Evolutionary conservation across 1,140 invertebrate genomes (phyloP).

Genomic region (Anthonomus grandis): DNA sequence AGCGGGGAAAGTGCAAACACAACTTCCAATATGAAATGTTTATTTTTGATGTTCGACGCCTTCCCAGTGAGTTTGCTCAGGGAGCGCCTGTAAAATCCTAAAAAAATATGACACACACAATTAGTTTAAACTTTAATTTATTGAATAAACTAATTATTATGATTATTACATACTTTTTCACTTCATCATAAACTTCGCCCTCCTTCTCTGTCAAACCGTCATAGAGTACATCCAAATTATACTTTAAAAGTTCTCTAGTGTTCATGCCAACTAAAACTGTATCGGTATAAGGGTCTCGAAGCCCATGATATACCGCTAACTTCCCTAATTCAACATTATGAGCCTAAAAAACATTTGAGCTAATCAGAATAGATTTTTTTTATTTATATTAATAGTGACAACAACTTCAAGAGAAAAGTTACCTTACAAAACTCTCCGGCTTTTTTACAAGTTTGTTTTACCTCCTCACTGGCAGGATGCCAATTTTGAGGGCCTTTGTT

Average conservation of each 20-base stretch:
- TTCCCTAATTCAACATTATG: conserved; percentile 65
- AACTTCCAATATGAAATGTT: neutral
- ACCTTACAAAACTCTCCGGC: conserved; percentile 62
- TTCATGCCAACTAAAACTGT: conserved; percentile 71
- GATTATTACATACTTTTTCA: conserved; percentile 42
- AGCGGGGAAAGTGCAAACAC: neutral
- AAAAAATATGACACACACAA: conserved; percentile 13
- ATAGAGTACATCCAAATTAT: conserved; percentile 58
- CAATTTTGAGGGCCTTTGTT: conserved; percentile 71
- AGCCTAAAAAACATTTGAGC: conserved; percentile 48
- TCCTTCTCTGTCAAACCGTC: conserved; percentile 62
- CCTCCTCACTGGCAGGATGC: conserved; percentile 74
- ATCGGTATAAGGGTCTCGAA: conserved; percentile 55
- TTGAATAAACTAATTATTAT: conserved; percentile 1
- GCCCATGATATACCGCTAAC: conserved; percentile 65
- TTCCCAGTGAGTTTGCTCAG: conserved; percentile 53
- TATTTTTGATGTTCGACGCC: conserved; percentile 53
- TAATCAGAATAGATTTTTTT: neutral
- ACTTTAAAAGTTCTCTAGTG: conserved; percentile 56
- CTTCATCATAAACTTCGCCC: conserved; percentile 55
- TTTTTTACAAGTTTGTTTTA: conserved; percentile 61
- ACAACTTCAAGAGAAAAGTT: neutral
- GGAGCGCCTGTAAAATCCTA: conserved; percentile 49
- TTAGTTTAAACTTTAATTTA: conserved; percentile 17
- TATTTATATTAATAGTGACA: neutral